phyloP scores from a whole-genome alignment of 2,797 vertebrate genomes.

The Crocidura indochinensis region DNA sequence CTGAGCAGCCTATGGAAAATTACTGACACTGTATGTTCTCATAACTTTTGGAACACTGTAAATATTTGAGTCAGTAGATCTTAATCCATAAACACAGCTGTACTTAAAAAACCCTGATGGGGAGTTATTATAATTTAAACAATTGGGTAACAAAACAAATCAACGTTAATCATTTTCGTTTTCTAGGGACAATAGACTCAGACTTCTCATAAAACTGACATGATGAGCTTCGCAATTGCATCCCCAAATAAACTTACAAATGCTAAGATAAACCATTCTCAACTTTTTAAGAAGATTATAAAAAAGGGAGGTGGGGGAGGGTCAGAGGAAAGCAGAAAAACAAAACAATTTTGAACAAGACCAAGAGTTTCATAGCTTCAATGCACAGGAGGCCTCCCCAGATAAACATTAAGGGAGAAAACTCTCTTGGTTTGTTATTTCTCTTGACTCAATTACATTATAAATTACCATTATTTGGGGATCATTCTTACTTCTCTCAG shows the following conservation, averaged over 20 bases:
- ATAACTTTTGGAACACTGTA: slow-evolving; percentile 91
- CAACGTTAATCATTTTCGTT: slow-evolving; percentile 90
- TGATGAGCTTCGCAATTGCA: slow-evolving; percentile 89
- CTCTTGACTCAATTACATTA: slow-evolving; percentile 79
- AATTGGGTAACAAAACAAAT: slow-evolving; percentile 91
- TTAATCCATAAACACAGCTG: slow-evolving; percentile 94
- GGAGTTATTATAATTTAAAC: slow-evolving; percentile 92
- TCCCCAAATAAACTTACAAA: slow-evolving; percentile 91
- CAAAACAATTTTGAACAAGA: slow-evolving; percentile 82
- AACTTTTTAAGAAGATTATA: slow-evolving; percentile 88
- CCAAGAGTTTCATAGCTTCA: slow-evolving; percentile 75
- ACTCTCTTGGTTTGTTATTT: slow-evolving; percentile 69
- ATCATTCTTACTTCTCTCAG: slow-evolving; percentile 60
- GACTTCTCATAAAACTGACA: slow-evolving; percentile 89
- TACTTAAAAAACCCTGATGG: slow-evolving; percentile 90
- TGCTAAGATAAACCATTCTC: slow-evolving; percentile 90
- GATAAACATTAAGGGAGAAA: slow-evolving; percentile 84
- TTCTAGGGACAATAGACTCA: slow-evolving; percentile 90
- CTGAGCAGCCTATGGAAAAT: slow-evolving; percentile 89
- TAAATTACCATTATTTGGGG: slow-evolving; percentile 75
- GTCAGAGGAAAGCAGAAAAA: slow-evolving; percentile 77
- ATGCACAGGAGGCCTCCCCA: slow-evolving; percentile 75
- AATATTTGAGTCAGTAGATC: slow-evolving; percentile 93
- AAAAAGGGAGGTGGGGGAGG: slow-evolving; percentile 72
- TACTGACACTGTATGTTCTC: slow-evolving; percentile 89